Evolutionary conservation across 1,140 invertebrate genomes (phyloP), one percentile per base, ranked within the genome.

Genomic region (Drosophila guanche): DNA sequence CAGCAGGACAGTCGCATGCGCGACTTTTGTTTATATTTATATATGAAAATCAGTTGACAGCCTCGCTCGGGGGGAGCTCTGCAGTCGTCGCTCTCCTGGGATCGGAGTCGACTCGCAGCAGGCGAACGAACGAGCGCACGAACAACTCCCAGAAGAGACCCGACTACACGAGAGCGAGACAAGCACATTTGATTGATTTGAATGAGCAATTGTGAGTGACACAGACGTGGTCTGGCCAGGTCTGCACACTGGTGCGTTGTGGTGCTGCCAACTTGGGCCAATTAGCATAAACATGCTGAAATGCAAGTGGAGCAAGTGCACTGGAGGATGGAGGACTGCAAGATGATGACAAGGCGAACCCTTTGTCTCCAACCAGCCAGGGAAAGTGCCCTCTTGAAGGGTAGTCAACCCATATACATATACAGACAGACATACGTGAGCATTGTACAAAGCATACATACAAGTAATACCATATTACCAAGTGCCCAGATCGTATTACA

Each of bases 281-380:
- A 85, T 85, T 85, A 85, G 81, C 81, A 86, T 86, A 77, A 77
- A 75, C 77, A 63, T 73, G 81, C 69, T 86, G 81, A 86, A 81
- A 75, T 52, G 61, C 80, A 84, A 81, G 77, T 86, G 70, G 81
- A 86, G 81, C 81, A 86, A 85, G 75, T 83, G 79, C 69, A 77
- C 50, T 40, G 8, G 16, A 42, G 27, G 57, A 63, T 23, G 29
- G 29, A 33, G 29, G 29, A 3, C 29, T 33, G 29, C 29, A 33
- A 33, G 29, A 33, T 40, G 25, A 29, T 10, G 57, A 86, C 77
- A 85, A 85, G 62, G 77, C 33, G 22, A 14, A 43, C 27, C 20
- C 81, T 77, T 85, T 86, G 80, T 85, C 57, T 12, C 29, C 54
- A 45, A 50, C 41, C 58, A 29, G 27, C 50, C 53, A 79, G 77